Percentiles rank a stretch among this genome's conserved stretches.
Conservation (phyloP, 2,113 vertebrate genomes). For the Sinocyclocheilus anophthalmus region DNA sequence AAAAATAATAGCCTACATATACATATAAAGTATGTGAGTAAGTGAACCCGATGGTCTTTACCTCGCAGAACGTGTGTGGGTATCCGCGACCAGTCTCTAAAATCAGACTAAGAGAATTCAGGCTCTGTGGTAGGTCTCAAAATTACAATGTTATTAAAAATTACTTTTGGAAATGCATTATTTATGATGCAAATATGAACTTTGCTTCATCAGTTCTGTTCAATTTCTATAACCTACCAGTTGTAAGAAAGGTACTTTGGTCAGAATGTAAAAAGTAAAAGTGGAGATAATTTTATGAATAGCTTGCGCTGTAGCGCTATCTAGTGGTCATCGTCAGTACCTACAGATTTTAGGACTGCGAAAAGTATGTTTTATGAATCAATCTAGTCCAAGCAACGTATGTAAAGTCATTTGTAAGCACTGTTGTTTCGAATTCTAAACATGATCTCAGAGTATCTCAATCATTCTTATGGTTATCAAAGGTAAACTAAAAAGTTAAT, state of each 20-base stretch:
- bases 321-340: slow-evolving; percentile 33
- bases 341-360: background rate
- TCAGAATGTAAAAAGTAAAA: background rate
- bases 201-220: background rate
- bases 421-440: background rate
- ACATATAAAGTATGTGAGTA: background rate
- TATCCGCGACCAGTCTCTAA: too few species aligned
- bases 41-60: too few species aligned
- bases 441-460: background rate
- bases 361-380: background rate
- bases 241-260: background rate
- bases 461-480: background rate
- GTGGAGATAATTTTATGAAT: background rate
- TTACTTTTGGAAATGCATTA: background rate
- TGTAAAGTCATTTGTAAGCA: background rate
- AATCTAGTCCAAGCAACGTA: too few species aligned
- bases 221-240: background rate
- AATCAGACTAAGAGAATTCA: background rate
- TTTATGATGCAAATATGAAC: background rate
- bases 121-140: background rate
- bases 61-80: too few species aligned
- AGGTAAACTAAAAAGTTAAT: background rate
- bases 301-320: slow-evolving; percentile 14
- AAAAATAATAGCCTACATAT: too few species aligned
- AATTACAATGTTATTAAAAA: background rate